Conservation (phyloP, 2,113 vertebrate species). For the Illadopsis cleaveri region DNA sequence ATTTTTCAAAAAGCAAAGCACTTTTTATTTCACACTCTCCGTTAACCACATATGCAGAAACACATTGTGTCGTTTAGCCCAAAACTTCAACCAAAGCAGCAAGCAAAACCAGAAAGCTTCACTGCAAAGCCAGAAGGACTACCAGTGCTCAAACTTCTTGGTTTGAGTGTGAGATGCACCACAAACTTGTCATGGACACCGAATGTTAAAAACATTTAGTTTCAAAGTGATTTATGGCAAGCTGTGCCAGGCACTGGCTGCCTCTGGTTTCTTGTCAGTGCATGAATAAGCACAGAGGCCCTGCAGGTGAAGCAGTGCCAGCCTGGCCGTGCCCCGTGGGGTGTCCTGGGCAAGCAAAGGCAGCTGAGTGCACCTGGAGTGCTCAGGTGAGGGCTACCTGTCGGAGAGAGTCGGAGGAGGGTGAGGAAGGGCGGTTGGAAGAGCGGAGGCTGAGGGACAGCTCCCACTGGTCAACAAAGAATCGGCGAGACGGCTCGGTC, state of each 20-base stretch:
- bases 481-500: conserved; percentile 82
- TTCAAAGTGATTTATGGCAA: background rate
- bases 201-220: background rate
- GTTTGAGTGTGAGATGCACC: background rate
- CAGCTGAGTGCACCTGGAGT: background rate
- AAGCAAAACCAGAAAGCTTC: background rate
- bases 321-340: background rate
- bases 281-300: background rate
- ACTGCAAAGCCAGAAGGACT: background rate
- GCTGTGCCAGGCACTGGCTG: background rate
- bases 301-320: conserved; percentile 24
- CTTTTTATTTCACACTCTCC: background rate
- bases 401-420: conserved; percentile 82
- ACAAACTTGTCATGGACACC: background rate
- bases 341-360: conserved; percentile 6
- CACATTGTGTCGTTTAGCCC: background rate
- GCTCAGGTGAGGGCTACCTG: conserved; percentile 83
- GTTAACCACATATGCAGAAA: background rate
- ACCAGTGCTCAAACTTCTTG: background rate
- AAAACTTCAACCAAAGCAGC: background rate
- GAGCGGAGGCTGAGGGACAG: conserved; percentile 78
- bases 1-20: background rate
- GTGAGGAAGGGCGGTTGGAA: conserved; percentile 74
- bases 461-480: conserved; percentile 90
- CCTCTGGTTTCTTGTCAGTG: background rate